A percentile compares a stretch with the other conserved stretches of the same genome.
phyloP scores from a whole-genome alignment of 2,888 invertebrate genomes.

The Fissipunctia ypsillon region DNA sequence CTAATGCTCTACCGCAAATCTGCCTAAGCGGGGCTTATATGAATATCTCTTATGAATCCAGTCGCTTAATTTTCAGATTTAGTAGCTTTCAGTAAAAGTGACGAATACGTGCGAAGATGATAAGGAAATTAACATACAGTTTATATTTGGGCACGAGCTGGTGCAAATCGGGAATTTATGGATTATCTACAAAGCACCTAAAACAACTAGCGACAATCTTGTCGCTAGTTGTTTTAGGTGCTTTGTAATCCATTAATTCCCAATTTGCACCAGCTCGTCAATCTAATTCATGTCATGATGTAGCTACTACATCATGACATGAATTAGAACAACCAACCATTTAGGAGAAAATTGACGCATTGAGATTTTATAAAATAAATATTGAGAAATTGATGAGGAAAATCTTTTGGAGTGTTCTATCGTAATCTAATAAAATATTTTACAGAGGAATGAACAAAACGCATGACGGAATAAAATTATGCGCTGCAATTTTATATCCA shows the following conservation, averaged over 20 bases:
- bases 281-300: too few relatives aligned
- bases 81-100: conserved; percentile 41
- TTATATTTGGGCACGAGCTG: conserved; percentile 46
- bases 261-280: conserved; percentile 35
- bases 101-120: conserved; percentile 33
- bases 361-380: conserved; percentile 12
- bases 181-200: conserved; percentile 30
- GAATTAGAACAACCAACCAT: neutral
- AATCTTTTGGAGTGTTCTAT: conserved; percentile 14
- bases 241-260: conserved; percentile 22
- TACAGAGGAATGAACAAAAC: conserved; percentile 26
- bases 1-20: conserved; percentile 54
- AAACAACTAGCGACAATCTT: conserved; percentile 5
- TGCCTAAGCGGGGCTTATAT: conserved; percentile 53
- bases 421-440: conserved; percentile 32
- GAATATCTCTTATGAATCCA: conserved; percentile 51
- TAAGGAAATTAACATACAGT: conserved; percentile 55
- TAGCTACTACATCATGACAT: too few relatives aligned
- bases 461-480: conserved; percentile 22
- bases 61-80: conserved; percentile 49
- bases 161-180: conserved; percentile 27
- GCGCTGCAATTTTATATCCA: conserved; percentile 11
- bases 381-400: conserved; percentile 12
- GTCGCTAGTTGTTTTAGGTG: conserved; percentile 22
- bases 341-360: conserved; percentile 2